phyloP scores from a whole-genome alignment of 1,140 invertebrate species.

The Pogonomyrmex barbatus region DNA sequence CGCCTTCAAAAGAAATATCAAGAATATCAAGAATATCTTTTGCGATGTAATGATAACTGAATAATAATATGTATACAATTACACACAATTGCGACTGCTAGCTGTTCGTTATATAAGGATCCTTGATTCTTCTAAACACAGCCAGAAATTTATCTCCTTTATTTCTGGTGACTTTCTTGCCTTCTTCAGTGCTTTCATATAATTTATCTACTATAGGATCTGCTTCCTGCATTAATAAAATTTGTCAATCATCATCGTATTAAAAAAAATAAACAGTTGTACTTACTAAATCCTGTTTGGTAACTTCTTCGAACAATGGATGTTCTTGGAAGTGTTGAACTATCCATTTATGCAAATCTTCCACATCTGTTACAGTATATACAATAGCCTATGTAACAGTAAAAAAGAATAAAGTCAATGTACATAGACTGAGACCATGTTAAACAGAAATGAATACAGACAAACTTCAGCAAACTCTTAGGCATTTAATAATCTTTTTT shows the following conservation, averaged over 20 bases:
- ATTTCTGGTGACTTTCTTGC: slow-evolving; percentile 98
- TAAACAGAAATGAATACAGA: no score
- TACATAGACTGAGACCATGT: no score
- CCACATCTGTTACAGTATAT: slow-evolving; percentile 99
- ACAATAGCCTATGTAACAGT: slow-evolving; percentile 91
- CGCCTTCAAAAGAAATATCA: background rate
- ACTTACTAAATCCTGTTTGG: slow-evolving; percentile 81
- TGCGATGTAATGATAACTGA: slow-evolving; percentile 30
- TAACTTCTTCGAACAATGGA: slow-evolving; percentile 94
- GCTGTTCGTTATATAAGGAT: slow-evolving; percentile 81
- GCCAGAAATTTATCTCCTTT: slow-evolving; percentile 97
- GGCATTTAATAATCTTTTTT: no score
- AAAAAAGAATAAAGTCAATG: background rate
- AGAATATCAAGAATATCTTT: slow-evolving; percentile 52
- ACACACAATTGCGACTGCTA: slow-evolving; percentile 11
- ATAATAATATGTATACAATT: slow-evolving; percentile 31
- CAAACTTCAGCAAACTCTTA: no score
- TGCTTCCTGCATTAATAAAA: slow-evolving; percentile 86
- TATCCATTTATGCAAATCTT: slow-evolving; percentile 99
- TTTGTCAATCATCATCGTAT: background rate
- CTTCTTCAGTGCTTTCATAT: slow-evolving; percentile 98
- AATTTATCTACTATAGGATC: slow-evolving; percentile 96
- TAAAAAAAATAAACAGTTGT: slow-evolving; percentile 24
- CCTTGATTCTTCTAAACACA: slow-evolving; percentile 92
- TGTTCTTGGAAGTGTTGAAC: slow-evolving; percentile 96